A percentile compares a stretch with the other conserved stretches of the same genome.
Evolutionary conservation across 2,797 vertebrate species (phyloP).

Genomic region (Rhabdomys pumilio): DNA sequence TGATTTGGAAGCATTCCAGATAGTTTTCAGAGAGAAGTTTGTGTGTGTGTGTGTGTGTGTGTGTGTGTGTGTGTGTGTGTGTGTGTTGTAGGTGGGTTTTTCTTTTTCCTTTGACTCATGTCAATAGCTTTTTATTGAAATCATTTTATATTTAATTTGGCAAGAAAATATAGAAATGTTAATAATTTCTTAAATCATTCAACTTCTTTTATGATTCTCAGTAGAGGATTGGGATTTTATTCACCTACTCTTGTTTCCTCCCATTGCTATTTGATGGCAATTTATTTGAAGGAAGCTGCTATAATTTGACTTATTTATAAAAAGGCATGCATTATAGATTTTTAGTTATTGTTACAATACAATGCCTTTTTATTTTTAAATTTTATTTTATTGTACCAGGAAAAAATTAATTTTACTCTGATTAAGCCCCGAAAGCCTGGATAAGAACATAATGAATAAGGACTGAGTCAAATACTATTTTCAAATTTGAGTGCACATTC

Average conservation of each 20-base stretch:
- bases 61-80: no score
- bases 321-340: neutral
- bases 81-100: neutral
- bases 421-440: neutral
- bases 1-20: neutral
- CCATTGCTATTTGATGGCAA: neutral
- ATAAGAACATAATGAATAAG: neutral
- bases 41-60: no score
- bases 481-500: neutral
- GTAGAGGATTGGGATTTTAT: slow-evolving; percentile 43
- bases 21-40: neutral
- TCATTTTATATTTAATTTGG: slow-evolving; percentile 15
- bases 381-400: slow-evolving; percentile 32
- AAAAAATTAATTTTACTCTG: neutral
- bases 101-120: neutral
- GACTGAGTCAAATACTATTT: slow-evolving; percentile 20
- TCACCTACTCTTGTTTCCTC: slow-evolving; percentile 11
- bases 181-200: slow-evolving; percentile 58
- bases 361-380: slow-evolving; percentile 1
- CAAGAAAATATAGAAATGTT: slow-evolving; percentile 29
- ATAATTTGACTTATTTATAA: slow-evolving; percentile 14
- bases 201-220: slow-evolving; percentile 41
- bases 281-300: slow-evolving; percentile 18
- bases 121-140: slow-evolving; percentile 36
- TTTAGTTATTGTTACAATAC: neutral